Evolutionary conservation across 1,140 invertebrate species (phyloP).

Genomic region (Brachionus asplanchnoidis): DNA sequence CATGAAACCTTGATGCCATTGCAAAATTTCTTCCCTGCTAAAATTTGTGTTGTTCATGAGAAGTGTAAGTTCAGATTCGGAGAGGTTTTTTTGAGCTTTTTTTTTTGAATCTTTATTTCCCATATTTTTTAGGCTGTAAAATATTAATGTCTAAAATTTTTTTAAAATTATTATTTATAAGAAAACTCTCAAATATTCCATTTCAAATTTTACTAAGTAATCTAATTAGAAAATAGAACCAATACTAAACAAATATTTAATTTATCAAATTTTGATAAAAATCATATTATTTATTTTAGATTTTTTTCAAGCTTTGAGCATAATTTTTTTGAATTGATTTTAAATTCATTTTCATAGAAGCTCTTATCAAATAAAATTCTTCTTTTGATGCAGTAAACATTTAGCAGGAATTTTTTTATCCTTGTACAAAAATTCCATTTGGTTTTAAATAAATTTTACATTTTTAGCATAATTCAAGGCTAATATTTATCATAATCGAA

Average conservation of each 20-base stretch:
- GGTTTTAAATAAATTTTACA: background rate
- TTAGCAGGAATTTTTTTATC: background rate
- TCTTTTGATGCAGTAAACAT: background rate
- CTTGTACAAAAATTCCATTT: background rate
- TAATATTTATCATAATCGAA: background rate
- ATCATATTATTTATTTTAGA: background rate
- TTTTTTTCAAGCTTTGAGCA: background rate
- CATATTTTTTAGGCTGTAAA: background rate
- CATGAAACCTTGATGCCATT: conserved; percentile 58
- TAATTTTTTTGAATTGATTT: background rate
- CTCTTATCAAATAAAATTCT: too few species aligned
- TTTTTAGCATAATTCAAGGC: background rate
- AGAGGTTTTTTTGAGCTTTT: background rate
- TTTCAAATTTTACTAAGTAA: background rate
- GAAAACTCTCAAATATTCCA: background rate
- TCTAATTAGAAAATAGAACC: background rate
- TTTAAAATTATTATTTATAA: background rate
- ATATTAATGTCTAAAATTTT: background rate
- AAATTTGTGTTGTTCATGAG: conserved; percentile 56
- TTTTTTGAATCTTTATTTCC: conserved; percentile 28
- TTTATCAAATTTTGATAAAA: background rate
- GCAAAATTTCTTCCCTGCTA: conserved; percentile 55
- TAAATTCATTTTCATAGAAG: background rate
- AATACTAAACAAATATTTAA: background rate
- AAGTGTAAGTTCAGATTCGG: conserved; percentile 53